Evolutionary conservation across 2,113 vertebrate species (phyloP).

Genomic region (Ictalurus punctatus): DNA sequence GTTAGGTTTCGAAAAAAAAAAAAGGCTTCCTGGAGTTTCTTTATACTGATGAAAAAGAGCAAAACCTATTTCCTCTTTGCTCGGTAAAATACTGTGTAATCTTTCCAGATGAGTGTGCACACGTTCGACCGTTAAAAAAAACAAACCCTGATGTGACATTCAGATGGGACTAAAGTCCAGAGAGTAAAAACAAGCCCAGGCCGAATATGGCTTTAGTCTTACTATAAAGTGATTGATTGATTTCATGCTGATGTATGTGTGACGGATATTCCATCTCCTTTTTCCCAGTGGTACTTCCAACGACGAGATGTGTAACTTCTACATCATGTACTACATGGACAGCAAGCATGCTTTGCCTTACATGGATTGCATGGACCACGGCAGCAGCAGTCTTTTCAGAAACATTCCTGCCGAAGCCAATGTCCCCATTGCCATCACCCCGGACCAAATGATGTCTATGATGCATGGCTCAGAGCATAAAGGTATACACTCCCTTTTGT

Average conservation of each 20-base stretch:
- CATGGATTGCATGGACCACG: slow-evolving; percentile 85
- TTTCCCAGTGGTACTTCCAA: slow-evolving; percentile 82
- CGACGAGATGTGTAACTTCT: slow-evolving; percentile 99
- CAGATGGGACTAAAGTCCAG: background rate
- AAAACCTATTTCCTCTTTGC: background rate
- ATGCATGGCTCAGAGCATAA: slow-evolving; percentile 73
- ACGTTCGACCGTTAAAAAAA: background rate
- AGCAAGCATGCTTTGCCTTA: slow-evolving; percentile 83
- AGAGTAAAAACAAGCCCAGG: background rate
- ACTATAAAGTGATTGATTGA: background rate
- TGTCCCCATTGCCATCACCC: slow-evolving; percentile 78
- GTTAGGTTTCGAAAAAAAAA: background rate
- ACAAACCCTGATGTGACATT: background rate
- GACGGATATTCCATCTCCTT: slow-evolving; percentile 34
- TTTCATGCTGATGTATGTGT: background rate
- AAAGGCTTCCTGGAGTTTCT: background rate
- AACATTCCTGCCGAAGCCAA: slow-evolving; percentile 87
- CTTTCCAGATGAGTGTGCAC: background rate
- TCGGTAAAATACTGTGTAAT: background rate
- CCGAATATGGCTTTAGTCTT: background rate
- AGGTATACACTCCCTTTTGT: slow-evolving; percentile 68
- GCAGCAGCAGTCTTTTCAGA: slow-evolving; percentile 79
- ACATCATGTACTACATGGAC: slow-evolving; percentile 99
- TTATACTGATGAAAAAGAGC: background rate
- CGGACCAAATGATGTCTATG: slow-evolving; percentile 76